Conservation (phyloP, 1,140 invertebrate genomes). For the Argopecten irradians region DNA sequence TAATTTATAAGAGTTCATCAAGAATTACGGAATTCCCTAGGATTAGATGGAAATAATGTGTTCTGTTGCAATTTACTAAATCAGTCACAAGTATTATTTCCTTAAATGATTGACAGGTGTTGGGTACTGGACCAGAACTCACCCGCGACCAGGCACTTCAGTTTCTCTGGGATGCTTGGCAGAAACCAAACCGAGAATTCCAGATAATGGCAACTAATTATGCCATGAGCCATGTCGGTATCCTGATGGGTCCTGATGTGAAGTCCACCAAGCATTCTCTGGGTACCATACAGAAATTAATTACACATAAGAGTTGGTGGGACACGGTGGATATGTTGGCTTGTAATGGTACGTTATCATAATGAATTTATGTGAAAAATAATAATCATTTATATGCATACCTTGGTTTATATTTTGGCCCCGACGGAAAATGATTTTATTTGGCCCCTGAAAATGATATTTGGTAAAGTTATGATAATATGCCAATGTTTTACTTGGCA, state of each 20-base stretch:
- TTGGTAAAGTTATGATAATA: too few species aligned
- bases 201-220: constrained; percentile 45
- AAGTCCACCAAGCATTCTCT: constrained; percentile 33
- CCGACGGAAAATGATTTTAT: too few species aligned
- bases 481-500: too few species aligned
- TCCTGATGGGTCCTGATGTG: constrained; percentile 25
- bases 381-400: too few species aligned
- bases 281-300: constrained; percentile 36
- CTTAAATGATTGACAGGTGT: constrained; percentile 36
- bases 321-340: constrained; percentile 52
- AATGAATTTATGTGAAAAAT: too few species aligned
- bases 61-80: too few species aligned
- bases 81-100: too few species aligned
- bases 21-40: too few species aligned
- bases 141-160: constrained; percentile 18
- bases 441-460: too few species aligned
- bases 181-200: constrained; percentile 45
- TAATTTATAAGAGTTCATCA: too few species aligned
- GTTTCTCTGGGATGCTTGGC: constrained; percentile 39
- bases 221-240: neutral
- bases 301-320: constrained; percentile 54
- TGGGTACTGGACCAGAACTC: constrained; percentile 27
- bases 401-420: too few species aligned
- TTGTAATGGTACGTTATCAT: constrained; percentile 42
- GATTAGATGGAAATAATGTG: too few species aligned